Percentiles rank a stretch among this genome's conserved stretches.
Evolutionary conservation across 2,797 vertebrate species (phyloP).

Genomic region (Varecia variegata): DNA sequence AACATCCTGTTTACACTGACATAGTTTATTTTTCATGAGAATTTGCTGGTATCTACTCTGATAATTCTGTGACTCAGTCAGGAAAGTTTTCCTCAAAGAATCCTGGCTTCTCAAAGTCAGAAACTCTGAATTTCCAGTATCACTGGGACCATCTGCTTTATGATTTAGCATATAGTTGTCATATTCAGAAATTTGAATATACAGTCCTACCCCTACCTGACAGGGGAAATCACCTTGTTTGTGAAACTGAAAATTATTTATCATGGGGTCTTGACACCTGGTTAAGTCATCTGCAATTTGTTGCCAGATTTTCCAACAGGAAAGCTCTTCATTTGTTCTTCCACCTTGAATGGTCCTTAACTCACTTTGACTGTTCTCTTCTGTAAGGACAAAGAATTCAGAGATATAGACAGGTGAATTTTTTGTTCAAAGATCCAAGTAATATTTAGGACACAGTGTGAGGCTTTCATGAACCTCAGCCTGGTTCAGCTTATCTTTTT

Average conservation of each 20-base stretch:
- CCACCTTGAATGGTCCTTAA: constrained; percentile 5
- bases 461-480: background rate
- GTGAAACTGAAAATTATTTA: background rate
- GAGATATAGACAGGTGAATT: background rate
- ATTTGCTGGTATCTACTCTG: background rate
- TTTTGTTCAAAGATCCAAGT: background rate
- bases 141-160: background rate
- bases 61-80: background rate
- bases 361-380: constrained; percentile 1
- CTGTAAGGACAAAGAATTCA: constrained; percentile 44
- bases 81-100: background rate
- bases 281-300: constrained; percentile 46
- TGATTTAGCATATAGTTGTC: background rate
- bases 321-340: constrained; percentile 44
- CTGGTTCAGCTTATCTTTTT: background rate
- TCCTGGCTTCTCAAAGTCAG: background rate
- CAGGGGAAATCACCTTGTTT: background rate
- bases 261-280: constrained; percentile 4
- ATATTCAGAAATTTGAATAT: background rate
- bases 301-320: constrained; percentile 63
- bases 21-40: background rate
- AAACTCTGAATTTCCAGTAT: background rate
- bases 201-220: background rate
- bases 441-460: background rate
- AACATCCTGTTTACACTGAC: background rate